Conservation (phyloP, 2,113 vertebrate species). For the Rynchops niger region DNA sequence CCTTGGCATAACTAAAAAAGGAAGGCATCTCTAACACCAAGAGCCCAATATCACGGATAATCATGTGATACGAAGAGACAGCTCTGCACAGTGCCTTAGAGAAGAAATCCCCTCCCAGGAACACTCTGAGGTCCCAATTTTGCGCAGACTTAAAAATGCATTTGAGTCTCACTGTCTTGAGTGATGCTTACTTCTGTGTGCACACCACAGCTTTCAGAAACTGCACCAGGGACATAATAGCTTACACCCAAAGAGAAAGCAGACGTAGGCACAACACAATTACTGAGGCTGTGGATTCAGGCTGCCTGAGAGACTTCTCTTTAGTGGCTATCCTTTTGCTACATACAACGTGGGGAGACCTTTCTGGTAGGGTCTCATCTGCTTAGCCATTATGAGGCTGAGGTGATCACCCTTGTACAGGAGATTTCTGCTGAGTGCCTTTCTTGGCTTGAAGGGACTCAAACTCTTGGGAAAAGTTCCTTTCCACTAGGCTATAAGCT, state of each 20-base stretch:
- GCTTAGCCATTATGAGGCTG: neutral
- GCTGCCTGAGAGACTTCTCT: neutral
- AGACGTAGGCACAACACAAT: neutral
- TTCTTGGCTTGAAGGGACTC: neutral
- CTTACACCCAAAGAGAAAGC: neutral
- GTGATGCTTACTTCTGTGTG: neutral
- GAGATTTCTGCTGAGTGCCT: neutral
- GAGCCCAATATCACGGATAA: neutral
- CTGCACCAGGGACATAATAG: neutral
- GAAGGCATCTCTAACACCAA: constrained; percentile 19
- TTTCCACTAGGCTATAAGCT: neutral
- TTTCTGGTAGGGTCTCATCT: neutral
- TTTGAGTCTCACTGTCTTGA: neutral
- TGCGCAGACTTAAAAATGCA: constrained; percentile 52
- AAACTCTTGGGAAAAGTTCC: neutral
- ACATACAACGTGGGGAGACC: rapidly evolving
- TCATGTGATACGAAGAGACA: constrained; percentile 48
- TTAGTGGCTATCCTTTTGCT: neutral
- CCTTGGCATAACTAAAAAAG: neutral
- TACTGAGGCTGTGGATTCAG: neutral
- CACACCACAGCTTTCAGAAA: neutral
- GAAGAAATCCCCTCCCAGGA: constrained; percentile 48
- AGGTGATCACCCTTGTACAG: neutral
- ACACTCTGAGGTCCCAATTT: constrained; percentile 53
- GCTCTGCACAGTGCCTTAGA: constrained; percentile 14